Conservation (phyloP, 2,888 invertebrate species). For the Pollenia griseotomentosa region DNA sequence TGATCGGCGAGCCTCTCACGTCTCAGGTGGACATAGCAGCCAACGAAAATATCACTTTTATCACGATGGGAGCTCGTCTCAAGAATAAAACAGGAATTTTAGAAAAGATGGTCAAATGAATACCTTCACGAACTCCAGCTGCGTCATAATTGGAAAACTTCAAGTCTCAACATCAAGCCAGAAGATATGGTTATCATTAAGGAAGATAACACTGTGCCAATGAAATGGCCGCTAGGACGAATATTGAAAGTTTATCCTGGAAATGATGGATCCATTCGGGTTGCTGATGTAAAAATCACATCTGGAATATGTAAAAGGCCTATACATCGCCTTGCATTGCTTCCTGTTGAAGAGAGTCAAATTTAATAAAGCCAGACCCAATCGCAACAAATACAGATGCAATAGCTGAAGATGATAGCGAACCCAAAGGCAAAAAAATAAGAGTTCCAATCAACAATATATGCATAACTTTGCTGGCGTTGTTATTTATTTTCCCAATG, state of each 20-base stretch:
- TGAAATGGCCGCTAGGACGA: not conserved
- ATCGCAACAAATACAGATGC: not conserved
- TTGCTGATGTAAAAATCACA: not conserved
- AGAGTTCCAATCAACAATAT: not conserved
- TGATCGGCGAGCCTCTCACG: not conserved
- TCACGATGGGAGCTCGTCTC: not conserved
- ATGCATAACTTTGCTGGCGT: not conserved
- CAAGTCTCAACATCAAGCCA: not conserved
- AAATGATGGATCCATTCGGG: not conserved
- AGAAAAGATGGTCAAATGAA: too few relatives aligned
- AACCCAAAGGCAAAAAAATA: not conserved
- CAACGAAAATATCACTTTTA: not conserved
- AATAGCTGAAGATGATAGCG: not conserved
- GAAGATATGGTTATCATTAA: not conserved
- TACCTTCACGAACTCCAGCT: not conserved
- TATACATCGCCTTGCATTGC: constrained; percentile 9
- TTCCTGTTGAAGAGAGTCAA: not conserved
- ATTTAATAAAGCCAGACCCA: not conserved
- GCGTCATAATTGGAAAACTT: not conserved
- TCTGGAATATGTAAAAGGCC: not conserved
- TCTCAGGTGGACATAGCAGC: not conserved
- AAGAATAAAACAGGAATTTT: not conserved
- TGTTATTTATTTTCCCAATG: not conserved
- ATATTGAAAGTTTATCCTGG: too few relatives aligned
- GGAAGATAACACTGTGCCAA: not conserved